phyloP scores from a whole-genome alignment of 2,797 vertebrate species.

The Linurgus olivaceus region DNA sequence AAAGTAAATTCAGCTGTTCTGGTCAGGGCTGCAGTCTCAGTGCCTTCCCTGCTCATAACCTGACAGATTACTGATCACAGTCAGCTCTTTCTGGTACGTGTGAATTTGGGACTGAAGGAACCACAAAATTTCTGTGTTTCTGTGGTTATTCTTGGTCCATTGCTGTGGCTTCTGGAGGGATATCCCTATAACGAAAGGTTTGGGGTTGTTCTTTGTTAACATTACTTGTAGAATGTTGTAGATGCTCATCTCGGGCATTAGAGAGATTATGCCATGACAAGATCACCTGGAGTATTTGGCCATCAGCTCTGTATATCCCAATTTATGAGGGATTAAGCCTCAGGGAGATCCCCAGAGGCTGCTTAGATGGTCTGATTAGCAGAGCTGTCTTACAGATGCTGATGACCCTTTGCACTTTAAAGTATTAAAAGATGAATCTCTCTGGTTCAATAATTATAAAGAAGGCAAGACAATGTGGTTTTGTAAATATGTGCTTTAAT shows the following conservation, averaged over 20 bases:
- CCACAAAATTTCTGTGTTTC: background rate
- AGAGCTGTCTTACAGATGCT: background rate
- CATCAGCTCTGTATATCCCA: background rate
- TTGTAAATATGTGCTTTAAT: background rate
- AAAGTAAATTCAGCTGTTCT: background rate
- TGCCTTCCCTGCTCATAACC: background rate
- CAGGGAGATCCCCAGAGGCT: background rate
- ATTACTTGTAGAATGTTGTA: background rate
- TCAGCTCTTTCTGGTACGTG: rapidly evolving
- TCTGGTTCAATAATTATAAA: background rate
- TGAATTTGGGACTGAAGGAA: background rate
- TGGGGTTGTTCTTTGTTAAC: background rate
- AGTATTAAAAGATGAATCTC: background rate
- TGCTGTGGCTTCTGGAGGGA: background rate
- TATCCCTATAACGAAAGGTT: background rate
- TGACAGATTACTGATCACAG: background rate
- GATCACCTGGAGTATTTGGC: background rate
- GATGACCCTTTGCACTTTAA: background rate
- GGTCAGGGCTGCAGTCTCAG: background rate
- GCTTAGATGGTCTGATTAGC: background rate
- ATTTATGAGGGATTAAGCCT: background rate
- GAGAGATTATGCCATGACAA: background rate
- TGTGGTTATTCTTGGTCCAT: background rate
- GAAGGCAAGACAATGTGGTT: background rate
- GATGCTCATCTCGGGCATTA: background rate